These are phyloP conservation scores for Spondyliosoma cantharus DNA, from an alignment of 2,797 vertebrate genomes.

Conservation along the genomic window DNA sequence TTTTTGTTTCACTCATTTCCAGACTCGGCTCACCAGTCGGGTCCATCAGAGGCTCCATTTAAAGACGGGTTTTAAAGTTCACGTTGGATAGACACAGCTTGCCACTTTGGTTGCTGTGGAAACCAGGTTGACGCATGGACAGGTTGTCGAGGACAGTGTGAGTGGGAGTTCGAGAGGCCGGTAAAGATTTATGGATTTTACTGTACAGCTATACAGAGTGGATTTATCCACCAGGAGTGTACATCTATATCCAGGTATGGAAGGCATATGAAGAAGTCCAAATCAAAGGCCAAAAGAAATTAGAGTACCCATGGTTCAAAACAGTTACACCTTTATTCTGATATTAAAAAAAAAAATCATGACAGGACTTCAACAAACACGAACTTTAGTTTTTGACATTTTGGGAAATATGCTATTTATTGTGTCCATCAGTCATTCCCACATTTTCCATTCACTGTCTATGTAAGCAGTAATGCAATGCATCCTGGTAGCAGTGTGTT, in stretches of 20 bases:
- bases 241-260: background rate
- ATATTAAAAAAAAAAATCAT: background rate
- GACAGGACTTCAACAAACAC: background rate
- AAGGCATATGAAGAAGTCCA: background rate
- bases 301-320: background rate
- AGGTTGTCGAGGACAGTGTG: conserved; percentile 68
- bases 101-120: conserved; percentile 79
- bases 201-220: conserved; percentile 35
- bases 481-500: too few species aligned
- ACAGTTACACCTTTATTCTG: conserved; percentile 1
- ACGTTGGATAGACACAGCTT: conserved; percentile 61
- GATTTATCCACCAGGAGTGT: conserved; percentile 24
- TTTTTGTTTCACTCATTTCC: conserved; percentile 51
- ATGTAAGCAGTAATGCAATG: too few species aligned
- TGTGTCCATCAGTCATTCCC: too few species aligned
- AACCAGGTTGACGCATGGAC: conserved; percentile 79
- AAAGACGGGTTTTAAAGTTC: conserved; percentile 75
- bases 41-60: conserved; percentile 71
- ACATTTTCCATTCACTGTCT: too few species aligned
- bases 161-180: conserved; percentile 69
- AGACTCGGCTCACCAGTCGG: conserved; percentile 39
- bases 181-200: conserved; percentile 60
- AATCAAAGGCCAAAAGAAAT: background rate
- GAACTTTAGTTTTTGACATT: background rate
- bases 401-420: background rate